Conservation (phyloP, 1,140 invertebrate species). For the Diabrotica virgifera region DNA sequence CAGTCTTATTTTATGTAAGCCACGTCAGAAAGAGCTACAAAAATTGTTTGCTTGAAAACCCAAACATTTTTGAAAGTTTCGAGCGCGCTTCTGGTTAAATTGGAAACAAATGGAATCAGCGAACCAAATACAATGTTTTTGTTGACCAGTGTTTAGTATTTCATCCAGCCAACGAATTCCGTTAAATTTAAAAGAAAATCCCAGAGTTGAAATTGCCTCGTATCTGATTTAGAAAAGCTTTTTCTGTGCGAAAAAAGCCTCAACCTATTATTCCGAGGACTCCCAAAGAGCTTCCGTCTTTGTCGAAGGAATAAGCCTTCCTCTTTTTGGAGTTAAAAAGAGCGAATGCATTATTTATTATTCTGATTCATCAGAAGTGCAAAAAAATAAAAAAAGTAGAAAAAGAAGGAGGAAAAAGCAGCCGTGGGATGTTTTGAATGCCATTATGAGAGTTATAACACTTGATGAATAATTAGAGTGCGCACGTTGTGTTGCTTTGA, state of each 20-base stretch:
- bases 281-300: slow-evolving; percentile 1
- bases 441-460: slow-evolving; percentile 1
- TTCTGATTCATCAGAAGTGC: background rate
- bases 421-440: background rate
- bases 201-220: background rate
- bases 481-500: background rate
- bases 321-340: slow-evolving; percentile 2
- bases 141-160: no score
- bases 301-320: background rate
- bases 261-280: slow-evolving; percentile 1
- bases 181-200: background rate
- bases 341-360: slow-evolving; percentile 3
- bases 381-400: background rate
- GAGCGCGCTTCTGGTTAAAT: no score
- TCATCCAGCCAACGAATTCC: no score
- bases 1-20: no score
- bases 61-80: no score
- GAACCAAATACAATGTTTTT: no score
- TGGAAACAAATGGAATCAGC: no score
- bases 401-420: background rate
- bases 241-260: background rate
- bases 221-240: slow-evolving; percentile 1
- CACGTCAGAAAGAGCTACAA: no score
- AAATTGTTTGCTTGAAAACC: no score
- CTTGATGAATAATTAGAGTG: background rate